Evolutionary conservation across 1,140 invertebrate genomes (phyloP).

Genomic region (Drosophila persimilis): DNA sequence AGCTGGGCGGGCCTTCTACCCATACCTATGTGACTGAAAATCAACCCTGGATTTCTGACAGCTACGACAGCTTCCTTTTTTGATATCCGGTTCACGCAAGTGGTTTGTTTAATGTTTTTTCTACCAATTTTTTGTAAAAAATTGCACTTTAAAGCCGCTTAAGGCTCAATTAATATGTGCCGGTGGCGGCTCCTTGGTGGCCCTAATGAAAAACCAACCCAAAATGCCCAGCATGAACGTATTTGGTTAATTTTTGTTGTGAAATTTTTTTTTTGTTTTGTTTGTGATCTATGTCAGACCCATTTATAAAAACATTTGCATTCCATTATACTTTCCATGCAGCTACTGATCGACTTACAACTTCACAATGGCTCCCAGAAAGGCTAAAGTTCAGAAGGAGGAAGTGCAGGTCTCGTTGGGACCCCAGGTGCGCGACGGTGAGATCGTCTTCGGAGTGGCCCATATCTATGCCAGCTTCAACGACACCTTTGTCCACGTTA

Average conservation of each 20-base stretch:
- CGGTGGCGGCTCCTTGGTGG: conserved; percentile 6
- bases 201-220: background rate
- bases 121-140: conserved; percentile 35
- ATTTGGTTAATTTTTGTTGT: conserved; percentile 42
- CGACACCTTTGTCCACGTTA: conserved; percentile 99
- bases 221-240: conserved; percentile 6
- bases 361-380: conserved; percentile 95
- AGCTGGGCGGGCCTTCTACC: too few relatives aligned
- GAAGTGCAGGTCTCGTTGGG: conserved; percentile 98
- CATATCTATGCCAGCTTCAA: conserved; percentile 99
- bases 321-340: conserved; percentile 16
- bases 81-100: conserved; percentile 79
- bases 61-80: conserved; percentile 67
- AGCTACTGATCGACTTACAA: conserved; percentile 49
- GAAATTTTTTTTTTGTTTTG: conserved; percentile 51
- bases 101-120: conserved; percentile 62
- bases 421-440: conserved; percentile 98
- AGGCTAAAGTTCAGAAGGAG: conserved; percentile 98
- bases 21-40: background rate
- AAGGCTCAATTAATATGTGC: conserved; percentile 9
- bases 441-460: conserved; percentile 99
- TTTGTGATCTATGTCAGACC: conserved; percentile 15
- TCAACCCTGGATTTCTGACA: conserved; percentile 50
- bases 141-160: background rate
- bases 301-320: conserved; percentile 8